phyloP scores from a whole-genome alignment of 2,888 invertebrate genomes.

The Pyrrhia umbra region DNA sequence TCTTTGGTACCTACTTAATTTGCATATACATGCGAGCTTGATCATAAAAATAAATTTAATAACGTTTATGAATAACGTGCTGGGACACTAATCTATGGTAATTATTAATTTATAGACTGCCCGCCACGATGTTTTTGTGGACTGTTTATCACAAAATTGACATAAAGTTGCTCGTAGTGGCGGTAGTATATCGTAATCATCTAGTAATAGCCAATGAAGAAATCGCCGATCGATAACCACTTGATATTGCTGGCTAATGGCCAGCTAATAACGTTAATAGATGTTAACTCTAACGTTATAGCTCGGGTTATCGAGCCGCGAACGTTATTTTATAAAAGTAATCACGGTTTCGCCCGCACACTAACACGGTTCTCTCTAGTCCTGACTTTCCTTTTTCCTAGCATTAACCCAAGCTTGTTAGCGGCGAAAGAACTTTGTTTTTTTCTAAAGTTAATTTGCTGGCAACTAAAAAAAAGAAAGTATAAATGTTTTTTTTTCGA shows the following conservation, averaged over 20 bases:
- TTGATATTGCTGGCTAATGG: constrained; percentile 58
- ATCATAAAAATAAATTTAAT: constrained; percentile 49
- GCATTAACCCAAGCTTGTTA: constrained; percentile 32
- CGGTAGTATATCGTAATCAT: constrained; percentile 57
- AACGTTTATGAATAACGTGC: constrained; percentile 40
- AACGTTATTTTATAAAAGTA: constrained; percentile 57
- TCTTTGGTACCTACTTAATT: constrained; percentile 32
- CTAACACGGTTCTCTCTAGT: constrained; percentile 34
- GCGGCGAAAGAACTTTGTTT: constrained; percentile 30
- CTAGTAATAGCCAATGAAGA: constrained; percentile 59
- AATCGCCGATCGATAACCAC: constrained; percentile 61
- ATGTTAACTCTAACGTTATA: constrained; percentile 60
- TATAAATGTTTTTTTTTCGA: constrained; percentile 24
- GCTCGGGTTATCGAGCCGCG: constrained; percentile 43
- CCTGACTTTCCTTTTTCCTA: constrained; percentile 34
- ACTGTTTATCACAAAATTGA: constrained; percentile 58
- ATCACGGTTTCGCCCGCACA: constrained; percentile 40
- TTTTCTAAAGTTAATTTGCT: constrained; percentile 31
- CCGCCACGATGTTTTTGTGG: constrained; percentile 44
- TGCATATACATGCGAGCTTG: constrained; percentile 33
- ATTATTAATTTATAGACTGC: constrained; percentile 58
- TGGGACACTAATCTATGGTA: constrained; percentile 48
- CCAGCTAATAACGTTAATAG: constrained; percentile 65
- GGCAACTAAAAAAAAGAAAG: constrained; percentile 22
- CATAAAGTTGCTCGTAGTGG: constrained; percentile 53